phyloP scores from a whole-genome alignment of 2,797 vertebrate genomes.

The Bradypus variegatus region DNA sequence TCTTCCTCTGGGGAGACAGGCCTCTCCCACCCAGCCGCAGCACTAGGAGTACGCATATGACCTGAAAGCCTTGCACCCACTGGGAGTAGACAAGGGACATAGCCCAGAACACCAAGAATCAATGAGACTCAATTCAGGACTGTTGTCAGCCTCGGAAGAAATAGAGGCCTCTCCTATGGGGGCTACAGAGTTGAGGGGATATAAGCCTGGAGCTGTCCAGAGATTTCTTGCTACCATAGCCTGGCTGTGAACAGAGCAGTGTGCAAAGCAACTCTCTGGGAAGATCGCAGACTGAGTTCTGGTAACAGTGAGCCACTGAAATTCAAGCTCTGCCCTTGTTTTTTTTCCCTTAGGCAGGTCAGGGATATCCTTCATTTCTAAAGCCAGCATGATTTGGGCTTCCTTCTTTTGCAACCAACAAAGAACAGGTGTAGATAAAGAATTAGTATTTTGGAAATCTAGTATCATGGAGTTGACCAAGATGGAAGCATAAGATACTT shows the following conservation, averaged over 20 bases:
- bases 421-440: no score
- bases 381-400: neutral
- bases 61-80: rapidly evolving
- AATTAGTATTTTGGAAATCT: neutral
- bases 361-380: neutral
- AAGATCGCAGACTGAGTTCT: neutral
- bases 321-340: neutral
- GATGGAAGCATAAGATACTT: no score
- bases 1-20: neutral
- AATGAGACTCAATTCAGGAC: neutral
- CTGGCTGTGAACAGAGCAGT: neutral
- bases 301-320: neutral
- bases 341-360: neutral
- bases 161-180: neutral
- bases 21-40: neutral
- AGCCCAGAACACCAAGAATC: rapidly evolving
- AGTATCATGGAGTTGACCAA: no score
- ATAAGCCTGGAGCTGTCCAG: neutral
- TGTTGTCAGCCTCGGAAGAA: neutral
- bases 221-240: neutral
- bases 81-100: rapidly evolving
- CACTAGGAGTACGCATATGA: neutral
- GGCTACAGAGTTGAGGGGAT: neutral
- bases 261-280: neutral
- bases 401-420: neutral